Percentiles rank a stretch among this genome's conserved stretches.
Conservation (phyloP, 2,797 vertebrate species). For the Protosalanx chinensis region DNA sequence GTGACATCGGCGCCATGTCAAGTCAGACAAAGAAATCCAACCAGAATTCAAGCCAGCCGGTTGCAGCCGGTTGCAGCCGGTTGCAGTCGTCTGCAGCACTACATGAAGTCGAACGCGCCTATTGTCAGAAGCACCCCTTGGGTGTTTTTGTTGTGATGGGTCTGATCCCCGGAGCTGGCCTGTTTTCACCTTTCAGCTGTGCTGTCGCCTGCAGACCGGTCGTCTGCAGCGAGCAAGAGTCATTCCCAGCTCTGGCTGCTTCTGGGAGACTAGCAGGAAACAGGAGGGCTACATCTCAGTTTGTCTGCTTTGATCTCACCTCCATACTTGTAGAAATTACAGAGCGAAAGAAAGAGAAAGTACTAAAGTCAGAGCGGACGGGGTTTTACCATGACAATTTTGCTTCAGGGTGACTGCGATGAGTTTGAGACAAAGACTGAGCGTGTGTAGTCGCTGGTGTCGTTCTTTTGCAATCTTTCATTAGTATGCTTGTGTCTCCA, state of each 20-base stretch:
- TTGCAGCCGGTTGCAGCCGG: no score
- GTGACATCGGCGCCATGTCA: no score
- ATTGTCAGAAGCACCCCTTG: slow-evolving; percentile 35
- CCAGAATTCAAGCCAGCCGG: no score
- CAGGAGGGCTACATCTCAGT: slow-evolving; percentile 51
- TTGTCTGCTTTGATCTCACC: slow-evolving; percentile 54
- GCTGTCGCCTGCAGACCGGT: slow-evolving; percentile 57
- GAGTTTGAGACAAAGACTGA: not conserved
- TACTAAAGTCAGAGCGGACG: not conserved
- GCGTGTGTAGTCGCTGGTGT: not conserved
- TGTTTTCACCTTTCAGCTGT: slow-evolving; percentile 59
- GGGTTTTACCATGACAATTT: slow-evolving; percentile 10
- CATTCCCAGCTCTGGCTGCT: slow-evolving; percentile 31
- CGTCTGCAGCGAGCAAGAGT: slow-evolving; percentile 35
- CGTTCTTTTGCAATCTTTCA: not conserved
- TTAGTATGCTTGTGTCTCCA: slow-evolving; percentile 7
- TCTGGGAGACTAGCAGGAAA: slow-evolving; percentile 31
- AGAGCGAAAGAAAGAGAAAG: slow-evolving; percentile 16
- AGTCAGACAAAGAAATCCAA: no score
- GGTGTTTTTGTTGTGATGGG: slow-evolving; percentile 62
- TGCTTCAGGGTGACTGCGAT: not conserved
- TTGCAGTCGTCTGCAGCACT: no score
- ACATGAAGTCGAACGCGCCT: no score
- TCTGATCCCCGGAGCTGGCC: slow-evolving; percentile 58
- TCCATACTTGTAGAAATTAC: slow-evolving; percentile 60